A percentile compares a stretch with the other conserved stretches of the same genome.
phyloP scores from a whole-genome alignment of 2,113 vertebrate genomes.

The Anthoscopus minutus region DNA sequence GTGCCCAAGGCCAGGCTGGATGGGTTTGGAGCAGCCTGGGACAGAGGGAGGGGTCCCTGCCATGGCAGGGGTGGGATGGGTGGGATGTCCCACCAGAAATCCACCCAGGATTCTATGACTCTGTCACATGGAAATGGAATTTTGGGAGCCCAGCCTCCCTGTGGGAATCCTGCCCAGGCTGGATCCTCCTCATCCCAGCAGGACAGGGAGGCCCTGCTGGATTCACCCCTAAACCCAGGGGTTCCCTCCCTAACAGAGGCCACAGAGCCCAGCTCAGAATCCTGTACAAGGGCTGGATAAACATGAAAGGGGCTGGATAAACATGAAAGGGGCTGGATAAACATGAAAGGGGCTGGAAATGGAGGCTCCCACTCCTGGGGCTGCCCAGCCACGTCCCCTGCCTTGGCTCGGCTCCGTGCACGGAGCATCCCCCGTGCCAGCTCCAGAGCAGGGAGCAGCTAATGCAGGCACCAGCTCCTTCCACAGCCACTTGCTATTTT shows the following conservation, averaged over 20 bases:
- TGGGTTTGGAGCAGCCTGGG: not conserved
- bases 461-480: not conserved
- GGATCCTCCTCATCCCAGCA: not conserved
- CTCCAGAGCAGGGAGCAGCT: not conserved
- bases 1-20: not conserved
- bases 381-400: rapidly evolving
- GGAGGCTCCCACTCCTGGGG: no score
- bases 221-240: rapidly evolving
- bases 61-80: not conserved
- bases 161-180: not conserved
- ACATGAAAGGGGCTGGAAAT: not conserved
- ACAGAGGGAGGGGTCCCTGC: not conserved
- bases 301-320: no score
- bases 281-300: no score
- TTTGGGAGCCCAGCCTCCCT: not conserved
- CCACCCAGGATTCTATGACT: rapidly evolving
- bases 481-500: not conserved
- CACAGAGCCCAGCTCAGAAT: not conserved
- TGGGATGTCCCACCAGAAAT: not conserved
- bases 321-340: not conserved
- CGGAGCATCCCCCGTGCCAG: rapidly evolving
- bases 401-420: rapidly evolving
- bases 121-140: not conserved
- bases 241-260: not conserved
- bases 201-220: not conserved